Evolutionary conservation across 2,888 invertebrate species (phyloP).

Genomic region (Troides aeacus): DNA sequence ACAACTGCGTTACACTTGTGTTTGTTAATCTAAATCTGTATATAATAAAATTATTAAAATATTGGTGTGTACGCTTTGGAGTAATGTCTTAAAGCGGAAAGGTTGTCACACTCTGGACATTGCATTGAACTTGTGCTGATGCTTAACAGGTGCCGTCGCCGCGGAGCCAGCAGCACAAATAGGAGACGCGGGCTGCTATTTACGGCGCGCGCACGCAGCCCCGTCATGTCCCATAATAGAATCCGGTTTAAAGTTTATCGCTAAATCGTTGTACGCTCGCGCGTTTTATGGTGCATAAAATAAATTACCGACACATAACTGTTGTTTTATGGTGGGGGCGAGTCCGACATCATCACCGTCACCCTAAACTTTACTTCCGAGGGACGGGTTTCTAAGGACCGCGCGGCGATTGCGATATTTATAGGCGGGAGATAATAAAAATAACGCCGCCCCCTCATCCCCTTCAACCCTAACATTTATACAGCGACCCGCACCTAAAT

Average conservation of each 20-base stretch:
- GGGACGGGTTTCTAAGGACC: slow-evolving; percentile 28
- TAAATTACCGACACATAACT: slow-evolving; percentile 49
- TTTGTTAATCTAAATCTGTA: too few relatives aligned
- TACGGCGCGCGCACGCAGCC: slow-evolving; percentile 4
- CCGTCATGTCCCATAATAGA: slow-evolving; percentile 17
- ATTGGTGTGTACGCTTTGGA: too few relatives aligned
- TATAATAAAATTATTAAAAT: too few relatives aligned
- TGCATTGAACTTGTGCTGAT: too few relatives aligned
- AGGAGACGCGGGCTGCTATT: neutral
- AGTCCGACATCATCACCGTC: slow-evolving; percentile 40
- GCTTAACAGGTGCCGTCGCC: too few relatives aligned
- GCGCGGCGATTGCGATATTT: slow-evolving; percentile 23
- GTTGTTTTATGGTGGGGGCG: slow-evolving; percentile 40
- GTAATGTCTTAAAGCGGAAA: too few relatives aligned
- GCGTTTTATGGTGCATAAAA: slow-evolving; percentile 56
- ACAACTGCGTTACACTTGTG: too few relatives aligned
- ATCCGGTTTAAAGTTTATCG: slow-evolving; percentile 38
- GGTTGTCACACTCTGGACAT: too few relatives aligned
- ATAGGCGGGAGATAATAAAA: slow-evolving; percentile 29
- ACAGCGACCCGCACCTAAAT: slow-evolving; percentile 13
- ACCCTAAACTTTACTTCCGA: slow-evolving; percentile 26
- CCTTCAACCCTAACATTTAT: neutral
- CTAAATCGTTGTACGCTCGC: slow-evolving; percentile 49
- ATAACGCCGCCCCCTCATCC: slow-evolving; percentile 13
- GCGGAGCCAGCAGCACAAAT: too few relatives aligned